Evolutionary conservation across 2,888 invertebrate genomes (phyloP).

Genomic region (Lobophora halterata): DNA sequence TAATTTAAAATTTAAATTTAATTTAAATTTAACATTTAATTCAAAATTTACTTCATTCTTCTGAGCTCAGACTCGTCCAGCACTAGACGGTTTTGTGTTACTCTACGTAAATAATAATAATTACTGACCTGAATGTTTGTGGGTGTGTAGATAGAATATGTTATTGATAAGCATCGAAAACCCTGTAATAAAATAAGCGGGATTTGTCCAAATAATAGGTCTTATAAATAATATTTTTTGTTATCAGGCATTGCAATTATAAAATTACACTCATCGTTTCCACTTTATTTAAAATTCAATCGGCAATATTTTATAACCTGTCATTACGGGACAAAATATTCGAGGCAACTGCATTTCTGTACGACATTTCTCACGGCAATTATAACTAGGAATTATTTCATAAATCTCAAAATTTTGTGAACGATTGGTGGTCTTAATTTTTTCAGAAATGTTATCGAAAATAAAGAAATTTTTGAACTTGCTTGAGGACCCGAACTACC

Average conservation of each 20-base stretch:
- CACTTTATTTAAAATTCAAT: conserved; percentile 41
- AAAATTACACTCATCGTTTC: conserved; percentile 38
- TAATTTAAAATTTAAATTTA: no score
- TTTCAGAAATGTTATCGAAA: conserved; percentile 17
- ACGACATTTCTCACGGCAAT: conserved; percentile 42
- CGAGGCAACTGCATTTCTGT: conserved; percentile 41
- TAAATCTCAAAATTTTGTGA: conserved; percentile 8
- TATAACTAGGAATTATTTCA: conserved; percentile 24
- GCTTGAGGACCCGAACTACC: conserved; percentile 47
- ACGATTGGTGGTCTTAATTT: conserved; percentile 14
- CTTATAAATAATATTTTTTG: conserved; percentile 17
- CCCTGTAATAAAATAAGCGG: conserved; percentile 18
- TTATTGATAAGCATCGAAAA: conserved; percentile 1
- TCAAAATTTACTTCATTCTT: no score
- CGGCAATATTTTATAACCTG: conserved; percentile 37
- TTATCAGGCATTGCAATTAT: conserved; percentile 24
- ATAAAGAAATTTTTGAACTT: conserved; percentile 27
- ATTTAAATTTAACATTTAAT: no score
- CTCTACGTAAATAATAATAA: no score
- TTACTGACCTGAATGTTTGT: background rate
- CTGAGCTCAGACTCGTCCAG: no score
- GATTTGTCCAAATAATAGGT: conserved; percentile 15
- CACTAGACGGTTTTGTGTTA: no score
- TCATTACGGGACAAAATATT: conserved; percentile 49
- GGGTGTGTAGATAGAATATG: background rate